These are phyloP conservation scores for Gonioctena quinquepunctata DNA, from an alignment of 1,140 invertebrate species.

Conservation along the genomic window DNA sequence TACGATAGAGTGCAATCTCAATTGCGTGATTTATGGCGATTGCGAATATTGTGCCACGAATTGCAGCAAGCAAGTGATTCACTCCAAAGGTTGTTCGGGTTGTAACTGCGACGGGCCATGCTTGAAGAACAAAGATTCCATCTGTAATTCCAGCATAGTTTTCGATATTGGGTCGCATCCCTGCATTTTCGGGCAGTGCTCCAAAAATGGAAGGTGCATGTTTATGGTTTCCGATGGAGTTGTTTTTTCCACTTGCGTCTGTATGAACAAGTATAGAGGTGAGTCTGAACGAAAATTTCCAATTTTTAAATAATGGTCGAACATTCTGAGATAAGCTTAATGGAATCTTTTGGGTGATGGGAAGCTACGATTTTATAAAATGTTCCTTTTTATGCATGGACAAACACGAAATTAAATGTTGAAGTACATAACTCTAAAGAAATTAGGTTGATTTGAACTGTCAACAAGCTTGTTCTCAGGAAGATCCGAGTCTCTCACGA, in stretches of 20 bases:
- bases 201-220: constrained; percentile 68
- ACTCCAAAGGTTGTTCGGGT: constrained; percentile 43
- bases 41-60: constrained; percentile 50
- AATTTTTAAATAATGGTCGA: too few relatives aligned
- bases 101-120: constrained; percentile 55
- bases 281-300: constrained; percentile 30
- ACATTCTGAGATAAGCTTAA: too few relatives aligned
- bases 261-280: constrained; percentile 71
- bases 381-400: too few relatives aligned
- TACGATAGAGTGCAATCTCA: constrained; percentile 42
- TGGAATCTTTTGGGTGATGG: too few relatives aligned
- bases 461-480: too few relatives aligned
- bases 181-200: constrained; percentile 70
- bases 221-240: constrained; percentile 76
- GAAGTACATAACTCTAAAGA: too few relatives aligned
- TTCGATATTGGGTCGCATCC: constrained; percentile 69
- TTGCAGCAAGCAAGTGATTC: constrained; percentile 49
- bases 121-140: constrained; percentile 41
- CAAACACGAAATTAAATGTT: too few relatives aligned
- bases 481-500: too few relatives aligned
- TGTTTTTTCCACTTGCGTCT: constrained; percentile 75
- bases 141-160: constrained; percentile 60
- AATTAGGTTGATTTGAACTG: too few relatives aligned
- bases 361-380: too few relatives aligned
- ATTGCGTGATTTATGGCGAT: constrained; percentile 14